phyloP scores from a whole-genome alignment of 2,113 vertebrate species.

The Ptilorrhoa leucosticta region DNA sequence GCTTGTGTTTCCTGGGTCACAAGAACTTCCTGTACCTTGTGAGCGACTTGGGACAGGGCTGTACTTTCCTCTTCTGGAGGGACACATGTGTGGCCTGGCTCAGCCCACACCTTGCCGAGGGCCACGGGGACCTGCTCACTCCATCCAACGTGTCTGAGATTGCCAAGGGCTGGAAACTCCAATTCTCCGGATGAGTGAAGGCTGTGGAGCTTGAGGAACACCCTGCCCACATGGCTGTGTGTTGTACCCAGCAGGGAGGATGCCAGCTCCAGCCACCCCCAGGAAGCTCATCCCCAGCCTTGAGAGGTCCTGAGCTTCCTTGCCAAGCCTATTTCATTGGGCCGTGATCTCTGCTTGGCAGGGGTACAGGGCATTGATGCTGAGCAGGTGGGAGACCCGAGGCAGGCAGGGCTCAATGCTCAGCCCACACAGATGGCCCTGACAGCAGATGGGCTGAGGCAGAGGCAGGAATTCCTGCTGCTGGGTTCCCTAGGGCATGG shows the following conservation, averaged over 20 bases:
- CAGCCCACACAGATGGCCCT: conserved; percentile 28
- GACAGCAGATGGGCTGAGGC: conserved; percentile 21
- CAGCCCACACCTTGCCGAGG: neutral
- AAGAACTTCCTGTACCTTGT: neutral
- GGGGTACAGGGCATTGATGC: neutral
- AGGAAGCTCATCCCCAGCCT: conserved; percentile 29
- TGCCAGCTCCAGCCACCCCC: conserved; percentile 33
- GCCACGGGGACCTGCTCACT: neutral
- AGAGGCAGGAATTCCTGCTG: conserved; percentile 1
- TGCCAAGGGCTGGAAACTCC: neutral
- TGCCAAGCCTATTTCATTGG: conserved; percentile 6
- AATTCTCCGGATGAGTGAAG: neutral
- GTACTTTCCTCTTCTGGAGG: neutral
- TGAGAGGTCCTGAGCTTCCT: conserved; percentile 26
- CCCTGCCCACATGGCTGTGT: neutral
- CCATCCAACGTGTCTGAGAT: neutral
- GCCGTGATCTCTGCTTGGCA: neutral
- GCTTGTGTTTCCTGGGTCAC: neutral
- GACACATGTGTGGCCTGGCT: neutral
- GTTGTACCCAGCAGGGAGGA: neutral
- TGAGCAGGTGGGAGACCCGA: conserved; percentile 30
- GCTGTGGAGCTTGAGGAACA: neutral
- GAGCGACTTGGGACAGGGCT: neutral
- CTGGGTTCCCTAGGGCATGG: conserved; percentile 24
- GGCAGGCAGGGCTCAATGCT: neutral